Evolutionary conservation across 2,797 vertebrate genomes (phyloP).

Genomic region (Aselliscus stoliczkanus): DNA sequence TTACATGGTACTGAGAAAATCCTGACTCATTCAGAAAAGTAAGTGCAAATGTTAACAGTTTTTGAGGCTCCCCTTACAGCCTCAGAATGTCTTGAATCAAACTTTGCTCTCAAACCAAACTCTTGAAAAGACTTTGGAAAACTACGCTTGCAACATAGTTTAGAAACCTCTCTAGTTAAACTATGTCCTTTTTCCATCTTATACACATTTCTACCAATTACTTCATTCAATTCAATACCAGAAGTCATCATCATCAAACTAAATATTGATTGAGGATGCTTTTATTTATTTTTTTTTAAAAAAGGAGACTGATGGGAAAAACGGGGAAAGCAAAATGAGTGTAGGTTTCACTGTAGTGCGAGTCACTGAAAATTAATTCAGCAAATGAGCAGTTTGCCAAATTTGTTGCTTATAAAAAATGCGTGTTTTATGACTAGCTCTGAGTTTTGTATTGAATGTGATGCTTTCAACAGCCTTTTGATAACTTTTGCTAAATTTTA

Average conservation of each 20-base stretch:
- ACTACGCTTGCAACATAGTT: neutral
- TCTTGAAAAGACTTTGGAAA: neutral
- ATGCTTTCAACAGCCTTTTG: conserved; percentile 39
- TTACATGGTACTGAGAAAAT: conserved; percentile 5
- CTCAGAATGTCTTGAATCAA: conserved; percentile 18
- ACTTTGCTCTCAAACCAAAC: conserved; percentile 11
- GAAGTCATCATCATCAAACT: neutral
- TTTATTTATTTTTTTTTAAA: neutral
- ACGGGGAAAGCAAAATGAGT: neutral
- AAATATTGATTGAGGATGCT: neutral
- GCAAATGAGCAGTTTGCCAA: conserved; percentile 3
- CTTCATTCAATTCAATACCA: conserved; percentile 2
- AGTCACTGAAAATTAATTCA: conserved; percentile 36
- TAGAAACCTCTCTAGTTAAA: neutral
- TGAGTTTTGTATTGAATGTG: conserved; percentile 12
- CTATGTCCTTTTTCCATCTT: neutral
- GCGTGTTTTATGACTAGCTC: neutral
- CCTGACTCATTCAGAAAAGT: conserved; percentile 25
- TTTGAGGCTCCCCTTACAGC: conserved; percentile 34
- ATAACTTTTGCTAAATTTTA: conserved; percentile 30
- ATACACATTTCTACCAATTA: neutral
- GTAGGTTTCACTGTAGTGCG: neutral
- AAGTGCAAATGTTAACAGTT: neutral
- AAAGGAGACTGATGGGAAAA: neutral
- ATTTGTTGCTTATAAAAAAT: conserved; percentile 16